phyloP scores from a whole-genome alignment of 2,113 vertebrate genomes.

The Nothoprocta perdicaria region DNA sequence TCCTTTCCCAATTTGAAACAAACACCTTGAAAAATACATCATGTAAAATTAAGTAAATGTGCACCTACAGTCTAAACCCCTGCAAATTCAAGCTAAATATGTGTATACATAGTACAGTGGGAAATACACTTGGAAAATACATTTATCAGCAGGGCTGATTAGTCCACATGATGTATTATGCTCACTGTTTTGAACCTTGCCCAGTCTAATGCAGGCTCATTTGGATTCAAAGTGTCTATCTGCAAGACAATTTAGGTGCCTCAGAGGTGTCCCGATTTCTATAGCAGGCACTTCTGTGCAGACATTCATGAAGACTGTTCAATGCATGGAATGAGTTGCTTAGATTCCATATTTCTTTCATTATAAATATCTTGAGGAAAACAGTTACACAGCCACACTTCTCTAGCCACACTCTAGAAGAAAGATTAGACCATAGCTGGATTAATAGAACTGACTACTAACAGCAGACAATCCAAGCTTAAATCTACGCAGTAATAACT shows the following conservation, averaged over 20 bases:
- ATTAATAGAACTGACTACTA: neutral
- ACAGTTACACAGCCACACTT: neutral
- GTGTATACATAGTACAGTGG: neutral
- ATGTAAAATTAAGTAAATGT: neutral
- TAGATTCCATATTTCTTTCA: neutral
- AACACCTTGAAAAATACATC: neutral
- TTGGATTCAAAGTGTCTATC: neutral
- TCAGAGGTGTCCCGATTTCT: neutral
- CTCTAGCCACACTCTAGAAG: neutral
- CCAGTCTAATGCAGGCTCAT: neutral
- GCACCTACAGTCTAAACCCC: neutral
- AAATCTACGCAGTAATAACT: neutral
- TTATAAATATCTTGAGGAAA: neutral
- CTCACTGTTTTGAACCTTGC: neutral
- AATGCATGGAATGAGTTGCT: neutral
- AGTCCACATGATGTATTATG: neutral
- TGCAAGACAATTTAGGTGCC: neutral
- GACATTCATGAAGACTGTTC: neutral
- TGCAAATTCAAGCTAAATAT: neutral
- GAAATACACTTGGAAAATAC: neutral
- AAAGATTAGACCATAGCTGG: neutral
- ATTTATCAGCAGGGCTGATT: neutral
- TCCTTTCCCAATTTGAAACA: neutral
- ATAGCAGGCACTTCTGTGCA: neutral
- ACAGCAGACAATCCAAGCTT: neutral